These are phyloP conservation scores for Ondatra zibethicus DNA, from an alignment of 2,113 vertebrate genomes.

Conservation along the genomic window DNA sequence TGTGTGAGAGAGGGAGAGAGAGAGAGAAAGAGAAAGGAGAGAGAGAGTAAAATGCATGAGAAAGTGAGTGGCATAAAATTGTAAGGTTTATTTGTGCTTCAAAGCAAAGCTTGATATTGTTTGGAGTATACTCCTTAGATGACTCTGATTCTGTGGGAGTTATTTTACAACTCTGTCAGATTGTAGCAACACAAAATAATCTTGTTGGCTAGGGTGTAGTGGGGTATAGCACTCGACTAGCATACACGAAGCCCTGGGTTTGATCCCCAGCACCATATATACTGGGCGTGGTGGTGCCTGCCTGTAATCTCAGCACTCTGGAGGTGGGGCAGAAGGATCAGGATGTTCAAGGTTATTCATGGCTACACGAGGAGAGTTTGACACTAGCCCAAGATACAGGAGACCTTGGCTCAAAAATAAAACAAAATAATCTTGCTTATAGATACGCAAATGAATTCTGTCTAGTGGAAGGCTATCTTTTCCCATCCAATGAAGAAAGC, in stretches of 20 bases:
- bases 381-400: background rate
- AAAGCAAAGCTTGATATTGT: background rate
- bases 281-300: background rate
- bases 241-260: background rate
- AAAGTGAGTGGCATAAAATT: background rate
- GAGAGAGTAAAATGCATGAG: background rate
- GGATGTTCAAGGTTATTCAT: background rate
- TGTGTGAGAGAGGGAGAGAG: too few relatives aligned
- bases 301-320: background rate
- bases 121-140: background rate
- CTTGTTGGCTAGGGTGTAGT: background rate
- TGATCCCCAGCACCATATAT: background rate
- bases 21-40: too few relatives aligned
- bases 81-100: slow-evolving; percentile 8
- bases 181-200: background rate
- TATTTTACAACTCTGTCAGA: slow-evolving; percentile 6
- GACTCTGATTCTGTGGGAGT: background rate
- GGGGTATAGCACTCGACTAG: background rate
- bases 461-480: background rate
- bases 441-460: background rate
- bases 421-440: slow-evolving; percentile 16
- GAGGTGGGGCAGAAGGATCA: background rate
- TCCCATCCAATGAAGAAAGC: slow-evolving; percentile 2
- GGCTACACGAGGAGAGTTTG: background rate
- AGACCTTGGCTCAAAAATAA: background rate